Evolutionary conservation across 2,888 invertebrate species (phyloP).

Genomic region (Caenorhabditis imperialis): DNA sequence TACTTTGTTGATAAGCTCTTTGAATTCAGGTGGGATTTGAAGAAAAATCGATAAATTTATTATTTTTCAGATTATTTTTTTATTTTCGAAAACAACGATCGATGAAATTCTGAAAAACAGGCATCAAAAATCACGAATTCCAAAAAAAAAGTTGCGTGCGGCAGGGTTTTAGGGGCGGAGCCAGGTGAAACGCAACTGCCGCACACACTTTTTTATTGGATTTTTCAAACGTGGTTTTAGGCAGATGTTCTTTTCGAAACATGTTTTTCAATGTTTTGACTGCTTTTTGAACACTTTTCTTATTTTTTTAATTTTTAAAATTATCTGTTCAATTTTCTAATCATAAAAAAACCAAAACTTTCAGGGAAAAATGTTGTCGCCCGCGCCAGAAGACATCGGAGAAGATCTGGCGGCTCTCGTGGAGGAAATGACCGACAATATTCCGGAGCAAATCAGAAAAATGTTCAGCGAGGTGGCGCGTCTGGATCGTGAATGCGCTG

Average conservation of each 20-base stretch:
- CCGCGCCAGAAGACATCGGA: neutral
- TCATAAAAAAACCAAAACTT: too few species aligned
- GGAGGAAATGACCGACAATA: neutral
- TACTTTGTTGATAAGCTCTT: neutral
- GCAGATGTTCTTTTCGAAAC: neutral
- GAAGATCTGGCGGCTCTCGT: neutral
- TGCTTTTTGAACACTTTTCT: too few species aligned
- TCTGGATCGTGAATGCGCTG: neutral
- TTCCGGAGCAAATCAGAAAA: neutral
- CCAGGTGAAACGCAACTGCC: neutral
- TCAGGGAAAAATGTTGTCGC: neutral
- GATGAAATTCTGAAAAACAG: neutral
- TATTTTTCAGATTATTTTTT: too few species aligned
- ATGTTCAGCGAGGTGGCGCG: neutral
- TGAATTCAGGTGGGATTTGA: neutral
- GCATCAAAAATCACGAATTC: neutral
- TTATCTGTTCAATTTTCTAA: too few species aligned
- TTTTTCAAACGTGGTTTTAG: neutral
- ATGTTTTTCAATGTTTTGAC: neutral
- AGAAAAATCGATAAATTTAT: too few species aligned
- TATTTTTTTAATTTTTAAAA: too few species aligned
- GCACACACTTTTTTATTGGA: slow-evolving; percentile 5
- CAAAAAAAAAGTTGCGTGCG: neutral
- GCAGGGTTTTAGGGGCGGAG: slow-evolving; percentile 19
- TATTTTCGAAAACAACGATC: too few species aligned